Conservation (phyloP, 2,888 invertebrate species). For the Tenthredo notha region DNA sequence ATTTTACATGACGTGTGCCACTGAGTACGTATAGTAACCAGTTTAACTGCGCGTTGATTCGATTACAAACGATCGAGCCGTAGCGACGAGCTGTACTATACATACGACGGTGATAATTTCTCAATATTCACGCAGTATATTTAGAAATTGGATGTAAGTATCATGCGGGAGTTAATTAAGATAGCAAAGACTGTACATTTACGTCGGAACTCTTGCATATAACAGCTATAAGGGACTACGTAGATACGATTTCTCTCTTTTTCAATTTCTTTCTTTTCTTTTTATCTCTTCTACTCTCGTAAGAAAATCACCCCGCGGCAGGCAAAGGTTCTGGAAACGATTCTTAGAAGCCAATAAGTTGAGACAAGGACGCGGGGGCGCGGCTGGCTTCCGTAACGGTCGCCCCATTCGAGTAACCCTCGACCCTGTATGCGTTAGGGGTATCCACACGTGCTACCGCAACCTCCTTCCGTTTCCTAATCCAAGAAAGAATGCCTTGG, state of each 20-base stretch:
- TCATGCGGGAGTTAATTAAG: not conserved
- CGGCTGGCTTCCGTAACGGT: constrained; percentile 40
- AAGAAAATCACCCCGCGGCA: not conserved
- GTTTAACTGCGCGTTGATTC: constrained; percentile 26
- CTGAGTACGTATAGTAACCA: not conserved
- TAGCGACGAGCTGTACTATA: not conserved
- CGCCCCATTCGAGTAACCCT: constrained; percentile 47
- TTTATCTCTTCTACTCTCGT: not conserved
- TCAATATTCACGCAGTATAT: not conserved
- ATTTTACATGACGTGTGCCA: constrained; percentile 3
- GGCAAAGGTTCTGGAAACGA: not conserved
- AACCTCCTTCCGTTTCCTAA: constrained; percentile 29
- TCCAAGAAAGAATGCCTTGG: constrained; percentile 37
- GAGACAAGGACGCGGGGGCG: constrained; percentile 33
- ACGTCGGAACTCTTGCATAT: not conserved
- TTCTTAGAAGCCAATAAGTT: constrained; percentile 45
- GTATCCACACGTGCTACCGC: constrained; percentile 49
- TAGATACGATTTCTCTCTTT: not conserved
- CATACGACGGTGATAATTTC: not conserved
- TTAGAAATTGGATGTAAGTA: not conserved
- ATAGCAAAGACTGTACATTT: not conserved
- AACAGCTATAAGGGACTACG: not conserved
- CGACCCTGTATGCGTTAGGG: constrained; percentile 27
- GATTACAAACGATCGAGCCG: constrained; percentile 38
- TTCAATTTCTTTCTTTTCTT: not conserved